Percentiles rank a stretch among this genome's conserved stretches.
phyloP scores from a whole-genome alignment of 1,140 invertebrate genomes.

The Lordiphosa stackelbergi region DNA sequence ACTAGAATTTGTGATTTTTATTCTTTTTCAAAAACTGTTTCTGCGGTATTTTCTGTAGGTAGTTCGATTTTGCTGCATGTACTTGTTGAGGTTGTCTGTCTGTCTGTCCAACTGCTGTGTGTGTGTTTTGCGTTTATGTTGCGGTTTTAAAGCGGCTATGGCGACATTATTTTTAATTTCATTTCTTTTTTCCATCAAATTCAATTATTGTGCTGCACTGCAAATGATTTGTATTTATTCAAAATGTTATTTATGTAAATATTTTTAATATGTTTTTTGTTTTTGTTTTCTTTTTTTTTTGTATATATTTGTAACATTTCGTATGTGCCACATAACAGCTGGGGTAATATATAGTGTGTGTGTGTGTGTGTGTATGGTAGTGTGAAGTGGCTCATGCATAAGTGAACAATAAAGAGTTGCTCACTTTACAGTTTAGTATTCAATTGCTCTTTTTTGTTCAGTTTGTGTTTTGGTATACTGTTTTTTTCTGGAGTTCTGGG shows the following conservation, averaged over 20 bases:
- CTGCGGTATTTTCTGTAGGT: conserved; percentile 25
- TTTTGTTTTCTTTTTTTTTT: conserved; percentile 11
- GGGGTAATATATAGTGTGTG: too few species aligned
- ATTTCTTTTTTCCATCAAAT: conserved; percentile 23
- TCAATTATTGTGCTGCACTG: conserved; percentile 74
- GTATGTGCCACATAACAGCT: conserved; percentile 4
- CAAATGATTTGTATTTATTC: conserved; percentile 67
- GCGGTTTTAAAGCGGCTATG: conserved; percentile 25
- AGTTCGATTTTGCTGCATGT: conserved; percentile 33
- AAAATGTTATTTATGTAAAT: conserved; percentile 56
- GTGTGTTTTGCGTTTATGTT: conserved; percentile 8
- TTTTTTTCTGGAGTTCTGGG: too few species aligned
- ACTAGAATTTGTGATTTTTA: conserved; percentile 5
- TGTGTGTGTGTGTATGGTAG: too few species aligned
- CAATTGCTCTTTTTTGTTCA: too few species aligned
- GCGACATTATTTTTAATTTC: conserved; percentile 7
- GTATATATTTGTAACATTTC: conserved; percentile 38
- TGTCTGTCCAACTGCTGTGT: conserved; percentile 4
- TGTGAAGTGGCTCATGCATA: too few species aligned
- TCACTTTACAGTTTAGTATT: too few species aligned
- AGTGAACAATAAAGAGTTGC: too few species aligned
- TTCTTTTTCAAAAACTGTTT: conserved; percentile 13
- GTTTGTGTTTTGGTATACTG: too few species aligned
- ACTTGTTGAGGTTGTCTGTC: conserved; percentile 7
- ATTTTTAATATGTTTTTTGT: conserved; percentile 41